These are phyloP conservation scores for Rhyacophila brunnea DNA, from an alignment of 1,140 invertebrate species.

Conservation along the genomic window DNA sequence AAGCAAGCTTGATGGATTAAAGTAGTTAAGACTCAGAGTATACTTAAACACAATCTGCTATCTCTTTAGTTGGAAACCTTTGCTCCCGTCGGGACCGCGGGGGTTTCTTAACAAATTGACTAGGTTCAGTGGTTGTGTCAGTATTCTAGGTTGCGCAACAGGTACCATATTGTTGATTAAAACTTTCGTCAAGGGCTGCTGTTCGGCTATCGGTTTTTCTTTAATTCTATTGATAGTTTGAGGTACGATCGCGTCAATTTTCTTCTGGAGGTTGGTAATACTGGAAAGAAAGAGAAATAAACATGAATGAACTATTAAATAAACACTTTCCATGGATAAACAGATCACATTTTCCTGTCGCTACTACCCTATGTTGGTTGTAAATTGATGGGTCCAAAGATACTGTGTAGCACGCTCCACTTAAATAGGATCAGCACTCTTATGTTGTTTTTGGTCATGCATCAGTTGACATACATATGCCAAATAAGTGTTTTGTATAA, in stretches of 20 bases:
- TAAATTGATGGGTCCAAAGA: no score
- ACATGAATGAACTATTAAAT: conserved; percentile 4
- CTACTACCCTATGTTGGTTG: no score
- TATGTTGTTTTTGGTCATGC: no score
- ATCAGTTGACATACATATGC: no score
- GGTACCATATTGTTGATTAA: neutral
- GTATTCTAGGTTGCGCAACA: conserved; percentile 19
- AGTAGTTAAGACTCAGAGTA: no score
- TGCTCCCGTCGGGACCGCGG: conserved; percentile 56
- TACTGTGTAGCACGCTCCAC: no score
- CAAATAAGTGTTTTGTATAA: no score
- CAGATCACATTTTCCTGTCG: no score
- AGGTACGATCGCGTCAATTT: conserved; percentile 24
- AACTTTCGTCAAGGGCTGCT: neutral
- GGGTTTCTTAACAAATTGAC: conserved; percentile 56
- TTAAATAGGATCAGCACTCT: no score
- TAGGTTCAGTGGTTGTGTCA: conserved; percentile 17
- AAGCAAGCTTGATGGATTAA: no score
- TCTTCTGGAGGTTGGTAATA: conserved; percentile 24
- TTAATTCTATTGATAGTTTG: conserved; percentile 22
- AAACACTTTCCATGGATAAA: no score
- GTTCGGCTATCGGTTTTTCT: conserved; percentile 24
- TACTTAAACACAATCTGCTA: conserved; percentile 42
- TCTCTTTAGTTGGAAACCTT: conserved; percentile 57
- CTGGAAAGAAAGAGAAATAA: conserved; percentile 20